Evolutionary conservation across 2,113 vertebrate species (phyloP).

Genomic region (Proterorhinus semilunaris): DNA sequence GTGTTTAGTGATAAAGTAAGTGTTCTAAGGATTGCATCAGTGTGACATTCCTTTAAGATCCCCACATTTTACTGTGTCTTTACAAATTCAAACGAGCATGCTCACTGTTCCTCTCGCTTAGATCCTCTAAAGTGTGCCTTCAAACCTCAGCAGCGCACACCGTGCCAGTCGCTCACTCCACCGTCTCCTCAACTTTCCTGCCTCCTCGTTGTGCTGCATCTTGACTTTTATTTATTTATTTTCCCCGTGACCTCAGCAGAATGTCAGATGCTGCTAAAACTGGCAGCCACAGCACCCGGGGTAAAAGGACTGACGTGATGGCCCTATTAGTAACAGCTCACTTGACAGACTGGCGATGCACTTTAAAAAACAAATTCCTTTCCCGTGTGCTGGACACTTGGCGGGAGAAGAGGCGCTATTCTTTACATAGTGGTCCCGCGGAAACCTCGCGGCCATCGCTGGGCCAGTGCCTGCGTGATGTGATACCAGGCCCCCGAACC

Average conservation of each 20-base stretch:
- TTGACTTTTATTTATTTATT: constrained; percentile 6
- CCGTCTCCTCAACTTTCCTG: constrained; percentile 37
- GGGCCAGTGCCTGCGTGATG: constrained; percentile 58
- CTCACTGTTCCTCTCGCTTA: too few relatives aligned
- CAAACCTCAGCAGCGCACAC: constrained; percentile 48
- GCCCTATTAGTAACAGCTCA: constrained; percentile 47
- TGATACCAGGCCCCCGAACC: constrained; percentile 50
- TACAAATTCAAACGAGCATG: too few relatives aligned
- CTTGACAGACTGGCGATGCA: constrained; percentile 20
- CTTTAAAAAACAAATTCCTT: constrained; percentile 7
- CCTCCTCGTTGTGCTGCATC: constrained; percentile 14
- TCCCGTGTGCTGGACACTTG: background rate
- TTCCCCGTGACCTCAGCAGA: constrained; percentile 39
- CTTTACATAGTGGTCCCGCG: constrained; percentile 31
- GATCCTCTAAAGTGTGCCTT: too few relatives aligned
- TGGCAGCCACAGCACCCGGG: constrained; percentile 42
- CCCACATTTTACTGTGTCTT: too few relatives aligned
- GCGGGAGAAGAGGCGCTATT: constrained; percentile 3
- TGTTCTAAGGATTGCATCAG: too few relatives aligned
- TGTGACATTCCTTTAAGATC: too few relatives aligned
- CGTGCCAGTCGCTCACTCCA: constrained; percentile 42
- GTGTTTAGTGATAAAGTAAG: too few relatives aligned
- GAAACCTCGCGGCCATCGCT: constrained; percentile 40
- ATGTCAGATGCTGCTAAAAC: constrained; percentile 52
- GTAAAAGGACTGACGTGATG: constrained; percentile 34